These are phyloP conservation scores for Parnassius apollo DNA, from an alignment of 2,888 invertebrate species.

Conservation along the genomic window DNA sequence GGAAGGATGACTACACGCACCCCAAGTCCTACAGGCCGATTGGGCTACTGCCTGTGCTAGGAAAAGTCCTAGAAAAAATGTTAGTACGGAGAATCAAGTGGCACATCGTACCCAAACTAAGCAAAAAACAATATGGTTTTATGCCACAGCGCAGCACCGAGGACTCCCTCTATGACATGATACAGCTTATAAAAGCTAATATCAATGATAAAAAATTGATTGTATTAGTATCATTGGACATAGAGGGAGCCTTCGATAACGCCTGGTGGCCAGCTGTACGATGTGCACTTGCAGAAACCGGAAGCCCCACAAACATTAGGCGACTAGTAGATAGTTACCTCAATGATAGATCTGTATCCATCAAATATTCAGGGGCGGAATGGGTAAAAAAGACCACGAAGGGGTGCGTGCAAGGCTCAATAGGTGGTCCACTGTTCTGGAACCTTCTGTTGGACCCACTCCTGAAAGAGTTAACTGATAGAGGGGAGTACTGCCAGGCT, in stretches of 20 bases:
- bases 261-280: neutral
- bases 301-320: neutral
- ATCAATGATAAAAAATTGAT: too few species aligned
- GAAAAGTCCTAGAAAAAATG: conserved; percentile 6
- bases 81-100: neutral
- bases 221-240: too few species aligned
- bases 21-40: too few species aligned
- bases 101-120: neutral
- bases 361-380: neutral
- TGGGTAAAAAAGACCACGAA: neutral
- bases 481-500: too few species aligned
- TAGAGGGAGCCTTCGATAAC: neutral
- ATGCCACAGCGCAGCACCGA: neutral
- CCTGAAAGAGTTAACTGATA: too few species aligned
- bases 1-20: too few species aligned
- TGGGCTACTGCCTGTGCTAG: too few species aligned
- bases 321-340: neutral
- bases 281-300: neutral
- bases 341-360: neutral
- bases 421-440: too few species aligned
- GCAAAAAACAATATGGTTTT: neutral
- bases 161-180: too few species aligned
- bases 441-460: too few species aligned
- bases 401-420: too few species aligned
- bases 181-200: too few species aligned